These are phyloP conservation scores for Acrobasis repandana DNA, from an alignment of 2,888 invertebrate genomes.

Conservation along the genomic window DNA sequence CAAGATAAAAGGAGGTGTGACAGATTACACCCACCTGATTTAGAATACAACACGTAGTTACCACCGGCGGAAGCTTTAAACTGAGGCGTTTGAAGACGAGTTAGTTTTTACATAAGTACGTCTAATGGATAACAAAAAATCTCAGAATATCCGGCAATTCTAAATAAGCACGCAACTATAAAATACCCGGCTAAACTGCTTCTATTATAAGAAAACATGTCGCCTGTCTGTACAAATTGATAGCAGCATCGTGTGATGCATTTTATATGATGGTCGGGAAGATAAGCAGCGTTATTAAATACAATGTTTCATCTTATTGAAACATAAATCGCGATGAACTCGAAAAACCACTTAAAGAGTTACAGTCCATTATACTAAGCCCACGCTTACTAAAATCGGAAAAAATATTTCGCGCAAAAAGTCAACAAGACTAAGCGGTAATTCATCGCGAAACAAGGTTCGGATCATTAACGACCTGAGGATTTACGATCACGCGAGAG, in stretches of 20 bases:
- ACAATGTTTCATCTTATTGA: constrained; percentile 65
- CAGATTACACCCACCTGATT: constrained; percentile 43
- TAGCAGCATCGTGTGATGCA: constrained; percentile 42
- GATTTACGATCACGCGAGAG: constrained; percentile 76
- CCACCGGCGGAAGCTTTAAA: constrained; percentile 40
- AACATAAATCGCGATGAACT: constrained; percentile 72
- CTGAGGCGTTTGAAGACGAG: constrained; percentile 16
- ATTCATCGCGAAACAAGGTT: constrained; percentile 70
- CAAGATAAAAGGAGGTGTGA: constrained; percentile 46
- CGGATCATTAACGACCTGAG: constrained; percentile 73
- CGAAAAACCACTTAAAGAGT: constrained; percentile 73
- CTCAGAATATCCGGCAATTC: constrained; percentile 8
- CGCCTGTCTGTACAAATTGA: constrained; percentile 39
- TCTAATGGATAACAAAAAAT: constrained; percentile 22
- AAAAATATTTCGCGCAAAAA: constrained; percentile 68
- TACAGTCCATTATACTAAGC: constrained; percentile 65
- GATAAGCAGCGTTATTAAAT: constrained; percentile 57
- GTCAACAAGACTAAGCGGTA: constrained; percentile 71
- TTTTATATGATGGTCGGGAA: constrained; percentile 53
- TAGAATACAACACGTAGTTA: constrained; percentile 40
- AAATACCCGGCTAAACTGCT: constrained; percentile 11
- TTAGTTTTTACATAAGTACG: background rate
- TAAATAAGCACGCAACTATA: background rate
- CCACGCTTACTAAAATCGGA: constrained; percentile 66
- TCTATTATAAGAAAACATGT: constrained; percentile 26